phyloP scores from a whole-genome alignment of 2,888 invertebrate species.

The Morpho achilles region DNA sequence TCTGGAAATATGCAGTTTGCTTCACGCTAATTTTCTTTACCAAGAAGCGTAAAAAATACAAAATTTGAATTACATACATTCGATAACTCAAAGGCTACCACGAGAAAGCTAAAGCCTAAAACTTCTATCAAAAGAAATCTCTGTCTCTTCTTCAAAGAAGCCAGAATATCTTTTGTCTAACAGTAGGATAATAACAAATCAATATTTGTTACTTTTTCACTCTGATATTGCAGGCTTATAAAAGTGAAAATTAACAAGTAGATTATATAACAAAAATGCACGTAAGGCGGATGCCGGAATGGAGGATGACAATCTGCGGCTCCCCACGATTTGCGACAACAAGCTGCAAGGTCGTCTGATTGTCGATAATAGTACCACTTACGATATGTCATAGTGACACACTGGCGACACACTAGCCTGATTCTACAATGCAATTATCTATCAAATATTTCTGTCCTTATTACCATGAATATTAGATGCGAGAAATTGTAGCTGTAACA shows the following conservation, averaged over 20 bases:
- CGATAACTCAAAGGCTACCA: no score
- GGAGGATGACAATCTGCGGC: conserved; percentile 70
- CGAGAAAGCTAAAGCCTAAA: no score
- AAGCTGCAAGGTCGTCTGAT: conserved; percentile 76
- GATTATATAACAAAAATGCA: conserved; percentile 66
- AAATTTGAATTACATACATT: no score
- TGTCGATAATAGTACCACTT: conserved; percentile 68
- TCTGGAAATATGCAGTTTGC: no score
- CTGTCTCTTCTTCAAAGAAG: no score
- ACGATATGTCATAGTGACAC: conserved; percentile 43
- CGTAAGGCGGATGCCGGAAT: conserved; percentile 69
- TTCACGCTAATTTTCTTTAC: no score
- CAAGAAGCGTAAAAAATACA: no score
- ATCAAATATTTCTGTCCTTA: conserved; percentile 25
- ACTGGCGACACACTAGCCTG: conserved; percentile 59
- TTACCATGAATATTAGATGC: conserved; percentile 16
- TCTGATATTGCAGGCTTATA: no score
- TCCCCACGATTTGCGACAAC: conserved; percentile 74
- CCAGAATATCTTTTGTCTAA: no score
- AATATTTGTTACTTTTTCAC: no score
- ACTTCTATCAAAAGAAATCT: no score
- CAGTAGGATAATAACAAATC: no score
- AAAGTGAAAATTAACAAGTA: conserved; percentile 18
- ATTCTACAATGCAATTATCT: conserved; percentile 35
- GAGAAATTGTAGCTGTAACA: not conserved